Conservation (phyloP, 2,888 invertebrate species). For the Sericinus montela region DNA sequence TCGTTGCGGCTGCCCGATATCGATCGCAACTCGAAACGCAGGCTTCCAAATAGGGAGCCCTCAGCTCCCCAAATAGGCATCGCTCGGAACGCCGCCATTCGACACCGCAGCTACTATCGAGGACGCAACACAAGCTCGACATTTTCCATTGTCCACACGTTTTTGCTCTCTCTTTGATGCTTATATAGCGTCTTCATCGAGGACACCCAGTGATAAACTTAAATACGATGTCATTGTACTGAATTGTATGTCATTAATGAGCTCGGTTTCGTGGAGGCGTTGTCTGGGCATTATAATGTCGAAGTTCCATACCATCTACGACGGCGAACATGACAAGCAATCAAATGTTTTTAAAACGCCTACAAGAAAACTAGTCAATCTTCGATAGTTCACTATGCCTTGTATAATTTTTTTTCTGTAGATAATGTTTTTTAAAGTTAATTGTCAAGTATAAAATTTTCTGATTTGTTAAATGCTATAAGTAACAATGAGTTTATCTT, state of each 20-base stretch:
- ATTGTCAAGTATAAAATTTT: too few relatives aligned
- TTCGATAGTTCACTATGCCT: background rate
- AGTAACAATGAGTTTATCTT: too few relatives aligned
- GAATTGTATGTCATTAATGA: conserved; percentile 21
- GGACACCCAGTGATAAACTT: conserved; percentile 38
- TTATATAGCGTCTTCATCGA: conserved; percentile 47
- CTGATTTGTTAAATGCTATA: too few relatives aligned
- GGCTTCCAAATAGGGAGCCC: conserved; percentile 73
- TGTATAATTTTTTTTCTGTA: background rate
- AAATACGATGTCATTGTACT: conserved; percentile 32
- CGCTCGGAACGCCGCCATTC: conserved; percentile 41
- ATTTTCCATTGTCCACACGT: conserved; percentile 67
- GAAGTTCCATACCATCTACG: conserved; percentile 6
- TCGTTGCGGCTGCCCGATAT: conserved; percentile 52
- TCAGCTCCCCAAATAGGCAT: conserved; percentile 69
- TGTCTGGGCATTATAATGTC: conserved; percentile 9
- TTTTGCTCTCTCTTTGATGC: conserved; percentile 44
- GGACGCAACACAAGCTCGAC: conserved; percentile 51
- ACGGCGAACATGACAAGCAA: conserved; percentile 5
- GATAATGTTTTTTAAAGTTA: too few relatives aligned
- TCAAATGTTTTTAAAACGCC: conserved; percentile 9
- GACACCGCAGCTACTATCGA: conserved; percentile 47
- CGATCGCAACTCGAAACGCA: conserved; percentile 68
- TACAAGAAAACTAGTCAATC: conserved; percentile 6
- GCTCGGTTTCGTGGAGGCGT: conserved; percentile 12